Conservation (phyloP, 2,888 invertebrate species). For the Stomorhina lunata region DNA sequence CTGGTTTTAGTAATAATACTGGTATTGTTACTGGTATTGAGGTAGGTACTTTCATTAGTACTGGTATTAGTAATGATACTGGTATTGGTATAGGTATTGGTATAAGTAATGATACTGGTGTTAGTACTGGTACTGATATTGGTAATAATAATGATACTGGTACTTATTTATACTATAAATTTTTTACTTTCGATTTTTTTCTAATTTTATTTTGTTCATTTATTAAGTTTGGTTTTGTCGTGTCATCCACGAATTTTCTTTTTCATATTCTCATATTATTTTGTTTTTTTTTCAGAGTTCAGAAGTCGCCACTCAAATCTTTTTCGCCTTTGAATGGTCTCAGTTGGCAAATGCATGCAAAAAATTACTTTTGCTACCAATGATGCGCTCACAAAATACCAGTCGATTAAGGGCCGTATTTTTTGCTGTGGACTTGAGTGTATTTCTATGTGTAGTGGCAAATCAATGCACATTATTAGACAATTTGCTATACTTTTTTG, state of each 20-base stretch:
- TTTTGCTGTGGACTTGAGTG: constrained; percentile 50
- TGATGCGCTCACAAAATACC: constrained; percentile 45
- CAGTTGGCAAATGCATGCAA: constrained; percentile 23
- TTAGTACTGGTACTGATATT: no score
- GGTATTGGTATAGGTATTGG: no score
- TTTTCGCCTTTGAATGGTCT: constrained; percentile 46
- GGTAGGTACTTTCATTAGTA: no score
- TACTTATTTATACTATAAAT: no score
- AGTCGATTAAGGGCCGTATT: constrained; percentile 33
- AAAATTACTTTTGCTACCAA: constrained; percentile 46
- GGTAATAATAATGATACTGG: no score
- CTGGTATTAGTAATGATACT: no score
- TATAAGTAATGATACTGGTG: no score
- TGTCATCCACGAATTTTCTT: neutral
- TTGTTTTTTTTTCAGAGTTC: constrained; percentile 21
- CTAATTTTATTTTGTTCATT: neutral
- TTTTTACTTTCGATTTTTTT: no score
- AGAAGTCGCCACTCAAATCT: constrained; percentile 44
- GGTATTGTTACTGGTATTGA: no score
- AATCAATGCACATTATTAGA: no score
- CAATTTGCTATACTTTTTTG: no score
- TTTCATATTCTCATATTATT: neutral
- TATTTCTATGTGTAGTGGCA: constrained; percentile 62
- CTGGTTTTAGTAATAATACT: no score
- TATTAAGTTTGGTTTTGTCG: neutral